Conservation (phyloP, 1,140 invertebrate species). For the Elymnias hypermnestra region DNA sequence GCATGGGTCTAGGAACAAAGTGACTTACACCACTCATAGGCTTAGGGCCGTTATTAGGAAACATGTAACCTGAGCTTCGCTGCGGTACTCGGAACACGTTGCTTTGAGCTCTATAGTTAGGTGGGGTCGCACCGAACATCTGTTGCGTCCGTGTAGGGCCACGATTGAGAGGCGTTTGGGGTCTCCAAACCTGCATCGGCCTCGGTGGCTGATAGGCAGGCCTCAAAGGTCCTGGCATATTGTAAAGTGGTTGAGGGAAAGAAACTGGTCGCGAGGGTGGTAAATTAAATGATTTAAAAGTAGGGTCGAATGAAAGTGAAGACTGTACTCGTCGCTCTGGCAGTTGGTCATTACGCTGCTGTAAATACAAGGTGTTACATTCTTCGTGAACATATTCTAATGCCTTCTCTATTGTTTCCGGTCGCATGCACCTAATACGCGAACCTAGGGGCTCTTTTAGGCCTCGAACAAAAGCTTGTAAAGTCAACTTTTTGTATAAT, state of each 20-base stretch:
- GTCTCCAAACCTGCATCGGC: slow-evolving; percentile 3
- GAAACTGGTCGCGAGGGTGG: slow-evolving; percentile 2
- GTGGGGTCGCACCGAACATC: slow-evolving; percentile 19
- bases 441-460: slow-evolving; percentile 16
- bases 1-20: background rate
- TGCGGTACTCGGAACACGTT: slow-evolving; percentile 20
- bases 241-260: background rate
- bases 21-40: slow-evolving; percentile 5
- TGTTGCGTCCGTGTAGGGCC: slow-evolving; percentile 9
- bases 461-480: slow-evolving; percentile 15
- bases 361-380: slow-evolving; percentile 5
- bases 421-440: slow-evolving; percentile 17
- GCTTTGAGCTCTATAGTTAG: slow-evolving; percentile 12
- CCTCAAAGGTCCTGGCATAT: background rate
- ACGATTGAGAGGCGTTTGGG: background rate
- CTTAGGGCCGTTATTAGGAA: background rate
- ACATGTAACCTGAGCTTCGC: background rate
- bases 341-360: background rate
- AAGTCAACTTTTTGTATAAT: slow-evolving; percentile 8
- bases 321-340: slow-evolving; percentile 1
- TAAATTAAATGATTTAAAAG: background rate
- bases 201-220: slow-evolving; percentile 1
- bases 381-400: slow-evolving; percentile 17
- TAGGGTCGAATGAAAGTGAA: background rate
- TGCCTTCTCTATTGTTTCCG: slow-evolving; percentile 11